Base-by-base conservation (phyloP, 2,888 invertebrate species). In the Rotaria sp. region DNA sequence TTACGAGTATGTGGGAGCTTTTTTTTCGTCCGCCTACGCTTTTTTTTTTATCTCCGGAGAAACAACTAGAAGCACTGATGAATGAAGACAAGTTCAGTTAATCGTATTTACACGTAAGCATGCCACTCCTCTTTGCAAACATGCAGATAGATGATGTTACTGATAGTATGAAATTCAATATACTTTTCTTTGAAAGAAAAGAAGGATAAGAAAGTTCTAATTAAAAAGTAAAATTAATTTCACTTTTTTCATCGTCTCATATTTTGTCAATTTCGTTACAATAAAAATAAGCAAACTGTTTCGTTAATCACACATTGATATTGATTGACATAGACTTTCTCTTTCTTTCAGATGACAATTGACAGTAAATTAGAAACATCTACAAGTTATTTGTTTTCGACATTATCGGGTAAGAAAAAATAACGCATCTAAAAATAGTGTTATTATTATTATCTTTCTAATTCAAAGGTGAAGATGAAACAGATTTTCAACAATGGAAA, bases 401-500 rank as follows among this genome's bases (percentile, higher is more conserved):
- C 52, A 24, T 52, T 21, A 67, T 4, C 18, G 38, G 35, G 67
- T 67, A 67, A 35, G 67, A 35, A 30, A 35, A 35, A 67, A 35
- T 5, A 7, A 35, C n/a, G n/a, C n/a, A n/a, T n/a, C n/a, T n/a
- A 18, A 67, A 38, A 2, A 52, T 15, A 15, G 2, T 11, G 1
- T 13, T 48, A 15, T 48, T 11, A 48, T 48, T 11, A 11, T 21
- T 24, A 52, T 5, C 8, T 21, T 35, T 30, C 21, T 11, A 15
- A 11, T 10, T 59, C 30, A n/a, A 5, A 35, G 67, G 18, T 67
- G 35, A 26, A 38, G 92, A 94, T 50, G 94, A 94, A 89, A 94
- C 94, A 89, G 94, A 94, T 74, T 94, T 94, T 90, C 92, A 92
- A 88, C 96, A 97, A 93, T 98, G 97, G 97, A 93, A 95, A 89